A percentile compares a stretch with the other conserved stretches of the same genome.
phyloP scores from a whole-genome alignment of 2,888 invertebrate species.

The Ramazzottius varieornatus region DNA sequence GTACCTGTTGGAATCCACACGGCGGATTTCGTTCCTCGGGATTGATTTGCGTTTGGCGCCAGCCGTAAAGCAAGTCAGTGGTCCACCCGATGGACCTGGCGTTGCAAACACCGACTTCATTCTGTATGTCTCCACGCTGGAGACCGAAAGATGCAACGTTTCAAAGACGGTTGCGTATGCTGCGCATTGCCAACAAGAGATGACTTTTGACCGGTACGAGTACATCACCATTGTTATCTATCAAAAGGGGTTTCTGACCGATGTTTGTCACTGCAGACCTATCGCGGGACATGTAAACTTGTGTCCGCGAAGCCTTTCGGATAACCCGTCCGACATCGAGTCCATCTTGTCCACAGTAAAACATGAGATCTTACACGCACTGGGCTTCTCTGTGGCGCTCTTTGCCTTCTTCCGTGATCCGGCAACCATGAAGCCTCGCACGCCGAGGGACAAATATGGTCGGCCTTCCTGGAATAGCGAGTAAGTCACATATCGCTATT shows the following conservation, averaged over 20 bases:
- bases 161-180: constrained; percentile 74
- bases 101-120: constrained; percentile 66
- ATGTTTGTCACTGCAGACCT: constrained; percentile 34
- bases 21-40: too few species aligned
- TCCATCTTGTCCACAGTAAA: constrained; percentile 81
- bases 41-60: too few species aligned
- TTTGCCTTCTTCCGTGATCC: constrained; percentile 88
- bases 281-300: constrained; percentile 96
- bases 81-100: constrained; percentile 27
- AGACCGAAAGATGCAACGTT: constrained; percentile 71
- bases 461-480: constrained; percentile 64
- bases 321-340: constrained; percentile 63
- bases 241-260: background rate
- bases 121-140: constrained; percentile 78
- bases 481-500: too few species aligned
- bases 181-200: constrained; percentile 91
- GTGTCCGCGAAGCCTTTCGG: constrained; percentile 75
- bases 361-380: constrained; percentile 88
- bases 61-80: constrained; percentile 31
- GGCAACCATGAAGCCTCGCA: constrained; percentile 60
- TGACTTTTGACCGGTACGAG: constrained; percentile 50
- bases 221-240: too few species aligned
- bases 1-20: too few species aligned
- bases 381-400: constrained; percentile 83
- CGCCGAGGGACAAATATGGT: constrained; percentile 52